Base-by-base conservation (phyloP, 1,140 invertebrate species). In the Ips nitidus region DNA sequence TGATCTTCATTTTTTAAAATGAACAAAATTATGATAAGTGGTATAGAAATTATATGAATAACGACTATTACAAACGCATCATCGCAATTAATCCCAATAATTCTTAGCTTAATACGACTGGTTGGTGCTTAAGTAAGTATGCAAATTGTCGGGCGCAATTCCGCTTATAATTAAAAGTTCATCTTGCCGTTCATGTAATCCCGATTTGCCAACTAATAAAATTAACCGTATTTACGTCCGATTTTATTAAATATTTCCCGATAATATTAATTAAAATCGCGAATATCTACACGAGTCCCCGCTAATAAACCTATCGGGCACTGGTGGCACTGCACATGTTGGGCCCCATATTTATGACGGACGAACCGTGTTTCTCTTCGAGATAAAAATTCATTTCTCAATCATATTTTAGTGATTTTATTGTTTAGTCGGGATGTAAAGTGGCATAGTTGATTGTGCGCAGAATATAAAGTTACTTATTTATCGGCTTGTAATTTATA, bases 321-420 rank as follows among this genome's bases (percentile, higher is more conserved):
- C 53, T 64, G 63, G 69, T 66, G 68, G 69, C 69, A 57, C 63
- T 61, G 64, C 65, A 67, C 71, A 68, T 74, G 73, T 74, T 67
- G 50, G 62, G 64, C 59, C 62, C 56, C 73, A 75, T 77, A 79
- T 79, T 79, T 79, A 79, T 79, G 74, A 74, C 70, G 69, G 68
- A 71, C 76, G 71, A 56, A 60, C 68, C 75, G 72, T 79, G 78
- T 79, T 76, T 72, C 73, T 72, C 63, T 71, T 67, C 73, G 72
- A 75, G 77, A 76, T 76, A 79, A 79, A 79, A 78, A 77, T 68
- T 73, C 77, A 79, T 77, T 77, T 77, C 74, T 79, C 79, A 80
- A 80, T 80, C 78, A 80, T 80, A 80, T 80, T 79, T 80, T 78
- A 79, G 77, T 77, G 72, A 80, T 80, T 80, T 80, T 80, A 80